A percentile compares a stretch with the other conserved stretches of the same genome.
These are phyloP conservation scores for Philhelius pedissequus DNA, from an alignment of 2,888 invertebrate species.

Conservation along the genomic window DNA sequence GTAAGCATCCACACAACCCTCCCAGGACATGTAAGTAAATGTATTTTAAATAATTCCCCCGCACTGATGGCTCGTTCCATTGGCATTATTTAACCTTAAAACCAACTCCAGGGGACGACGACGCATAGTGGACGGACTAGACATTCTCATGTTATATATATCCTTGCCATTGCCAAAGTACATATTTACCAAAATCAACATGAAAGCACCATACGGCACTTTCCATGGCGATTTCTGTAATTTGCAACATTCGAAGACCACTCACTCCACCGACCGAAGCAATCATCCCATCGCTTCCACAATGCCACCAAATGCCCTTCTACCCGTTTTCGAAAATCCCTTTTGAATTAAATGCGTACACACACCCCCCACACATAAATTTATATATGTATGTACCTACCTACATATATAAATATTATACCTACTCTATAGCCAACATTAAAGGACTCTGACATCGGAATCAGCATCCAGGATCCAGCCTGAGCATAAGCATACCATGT, in stretches of 20 bases:
- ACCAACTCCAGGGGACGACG: conserved; percentile 38
- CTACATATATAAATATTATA: background rate
- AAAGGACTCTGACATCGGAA: conserved; percentile 25
- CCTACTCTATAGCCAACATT: conserved; percentile 30
- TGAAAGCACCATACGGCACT: conserved; percentile 67
- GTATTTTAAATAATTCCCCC: conserved; percentile 64
- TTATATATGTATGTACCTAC: background rate
- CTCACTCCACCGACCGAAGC: conserved; percentile 37
- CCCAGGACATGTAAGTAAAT: conserved; percentile 64
- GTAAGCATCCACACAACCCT: conserved; percentile 53
- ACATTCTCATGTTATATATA: conserved; percentile 57
- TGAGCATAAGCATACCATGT: background rate
- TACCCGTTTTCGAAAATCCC: conserved; percentile 45
- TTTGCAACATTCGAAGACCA: conserved; percentile 68
- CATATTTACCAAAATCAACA: conserved; percentile 63
- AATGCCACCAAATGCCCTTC: background rate
- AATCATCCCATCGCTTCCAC: conserved; percentile 35
- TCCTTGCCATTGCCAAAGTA: conserved; percentile 44
- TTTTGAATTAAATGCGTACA: conserved; percentile 68
- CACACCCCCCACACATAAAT: conserved; percentile 36
- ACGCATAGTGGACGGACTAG: conserved; percentile 67
- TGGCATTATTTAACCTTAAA: conserved; percentile 62
- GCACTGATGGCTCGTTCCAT: background rate
- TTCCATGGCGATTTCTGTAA: conserved; percentile 68
- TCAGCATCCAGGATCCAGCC: conserved; percentile 42